phyloP scores from a whole-genome alignment of 2,888 invertebrate species.

The Oligia strigilis region DNA sequence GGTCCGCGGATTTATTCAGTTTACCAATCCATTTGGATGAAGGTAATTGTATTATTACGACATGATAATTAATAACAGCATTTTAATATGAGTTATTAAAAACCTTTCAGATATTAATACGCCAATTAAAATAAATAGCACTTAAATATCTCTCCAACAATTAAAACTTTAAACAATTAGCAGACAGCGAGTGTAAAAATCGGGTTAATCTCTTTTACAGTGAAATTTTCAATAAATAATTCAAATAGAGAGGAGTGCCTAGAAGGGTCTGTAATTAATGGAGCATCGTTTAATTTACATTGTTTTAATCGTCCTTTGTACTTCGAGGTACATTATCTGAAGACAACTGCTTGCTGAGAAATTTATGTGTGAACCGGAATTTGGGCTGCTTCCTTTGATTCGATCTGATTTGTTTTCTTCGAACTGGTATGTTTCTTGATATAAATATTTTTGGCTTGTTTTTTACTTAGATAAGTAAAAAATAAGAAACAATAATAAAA shows the following conservation, averaged over 20 bases:
- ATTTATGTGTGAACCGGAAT: constrained; percentile 46
- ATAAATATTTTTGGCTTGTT: background rate
- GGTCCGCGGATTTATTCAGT: too few species aligned
- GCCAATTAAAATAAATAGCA: background rate
- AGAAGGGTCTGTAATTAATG: constrained; percentile 48
- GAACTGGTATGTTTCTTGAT: background rate
- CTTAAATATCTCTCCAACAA: background rate
- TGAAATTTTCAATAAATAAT: constrained; percentile 56
- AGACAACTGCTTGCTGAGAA: constrained; percentile 35
- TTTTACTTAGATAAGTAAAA: background rate
- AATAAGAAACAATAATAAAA: background rate
- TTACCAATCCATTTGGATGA: background rate
- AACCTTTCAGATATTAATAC: constrained; percentile 3
- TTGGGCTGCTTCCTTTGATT: constrained; percentile 25
- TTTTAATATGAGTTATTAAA: background rate
- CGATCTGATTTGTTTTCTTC: background rate
- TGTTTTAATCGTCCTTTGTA: constrained; percentile 57
- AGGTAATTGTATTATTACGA: background rate
- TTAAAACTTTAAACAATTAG: constrained; percentile 32
- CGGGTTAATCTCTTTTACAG: constrained; percentile 33
- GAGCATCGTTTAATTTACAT: constrained; percentile 57
- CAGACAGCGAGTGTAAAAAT: constrained; percentile 37
- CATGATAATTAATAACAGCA: background rate
- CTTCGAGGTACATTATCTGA: constrained; percentile 45
- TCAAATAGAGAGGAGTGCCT: constrained; percentile 44